Evolutionary conservation across 2,888 invertebrate genomes (phyloP).

Genomic region (Chalcis sispes): DNA sequence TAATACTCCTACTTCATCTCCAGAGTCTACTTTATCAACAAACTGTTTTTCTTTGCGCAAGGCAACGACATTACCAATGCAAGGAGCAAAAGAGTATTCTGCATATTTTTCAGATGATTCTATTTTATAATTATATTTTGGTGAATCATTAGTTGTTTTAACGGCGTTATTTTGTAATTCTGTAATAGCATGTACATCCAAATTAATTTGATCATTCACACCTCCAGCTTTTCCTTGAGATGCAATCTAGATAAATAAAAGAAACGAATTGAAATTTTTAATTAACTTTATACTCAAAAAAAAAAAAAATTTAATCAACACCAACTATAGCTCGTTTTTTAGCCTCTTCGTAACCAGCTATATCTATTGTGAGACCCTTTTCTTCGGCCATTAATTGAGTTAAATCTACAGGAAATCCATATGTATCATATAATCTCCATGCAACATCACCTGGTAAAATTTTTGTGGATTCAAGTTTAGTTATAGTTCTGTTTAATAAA

Average conservation of each 20-base stretch:
- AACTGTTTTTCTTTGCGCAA: constrained; percentile 89
- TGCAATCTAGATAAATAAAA: constrained; percentile 77
- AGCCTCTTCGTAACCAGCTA: constrained; percentile 92
- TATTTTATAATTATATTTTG: constrained; percentile 92
- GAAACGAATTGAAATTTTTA: constrained; percentile 4
- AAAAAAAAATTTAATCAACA: not conserved
- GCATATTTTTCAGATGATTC: constrained; percentile 81
- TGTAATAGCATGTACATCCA: constrained; percentile 96
- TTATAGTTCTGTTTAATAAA: constrained; percentile 92
- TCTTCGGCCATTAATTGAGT: constrained; percentile 99
- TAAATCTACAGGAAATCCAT: constrained; percentile 98
- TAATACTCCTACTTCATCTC: constrained; percentile 94
- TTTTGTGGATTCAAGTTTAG: constrained; percentile 84
- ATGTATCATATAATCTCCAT: constrained; percentile 99
- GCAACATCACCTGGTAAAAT: constrained; percentile 96
- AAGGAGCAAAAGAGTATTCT: constrained; percentile 86
- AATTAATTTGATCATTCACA: constrained; percentile 88
- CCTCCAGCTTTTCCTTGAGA: constrained; percentile 92
- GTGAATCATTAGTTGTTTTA: constrained; percentile 91
- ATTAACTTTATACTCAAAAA: constrained; percentile 14
- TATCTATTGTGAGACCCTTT: constrained; percentile 91
- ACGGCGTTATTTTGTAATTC: constrained; percentile 88
- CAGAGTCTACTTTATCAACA: constrained; percentile 87
- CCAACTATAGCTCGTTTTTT: constrained; percentile 89
- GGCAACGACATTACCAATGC: constrained; percentile 88